phyloP scores from a whole-genome alignment of 2,113 vertebrate species.

The Etia nguti region DNA sequence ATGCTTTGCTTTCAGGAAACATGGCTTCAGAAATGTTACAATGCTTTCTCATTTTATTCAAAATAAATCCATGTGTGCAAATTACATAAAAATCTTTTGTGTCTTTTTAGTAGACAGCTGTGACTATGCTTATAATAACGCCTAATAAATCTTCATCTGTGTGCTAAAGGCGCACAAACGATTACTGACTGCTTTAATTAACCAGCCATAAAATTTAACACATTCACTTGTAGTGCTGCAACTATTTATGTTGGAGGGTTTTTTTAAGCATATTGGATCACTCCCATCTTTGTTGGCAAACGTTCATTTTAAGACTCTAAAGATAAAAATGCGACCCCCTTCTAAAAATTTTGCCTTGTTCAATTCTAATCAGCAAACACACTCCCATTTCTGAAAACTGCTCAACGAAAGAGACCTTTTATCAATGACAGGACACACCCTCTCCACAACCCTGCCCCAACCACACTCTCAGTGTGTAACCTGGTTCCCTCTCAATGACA shows the following conservation, averaged over 20 bases:
- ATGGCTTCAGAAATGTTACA: background rate
- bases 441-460: slow-evolving; percentile 33
- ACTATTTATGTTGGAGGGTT: background rate
- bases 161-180: background rate
- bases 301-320: background rate
- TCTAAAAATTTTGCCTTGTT: background rate
- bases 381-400: slow-evolving; percentile 58
- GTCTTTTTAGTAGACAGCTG: background rate
- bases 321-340: background rate
- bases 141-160: background rate
- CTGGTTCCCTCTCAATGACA: slow-evolving; percentile 15
- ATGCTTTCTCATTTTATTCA: background rate
- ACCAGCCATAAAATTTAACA: background rate
- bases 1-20: background rate
- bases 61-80: background rate
- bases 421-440: slow-evolving; percentile 58
- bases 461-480: slow-evolving; percentile 55
- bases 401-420: slow-evolving; percentile 58
- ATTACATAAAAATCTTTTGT: background rate
- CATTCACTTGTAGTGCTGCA: background rate
- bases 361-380: slow-evolving; percentile 54
- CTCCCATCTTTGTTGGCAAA: background rate
- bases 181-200: background rate
- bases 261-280: background rate
- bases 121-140: background rate